phyloP scores from a whole-genome alignment of 2,113 vertebrate species.

The Grallaria varia region DNA sequence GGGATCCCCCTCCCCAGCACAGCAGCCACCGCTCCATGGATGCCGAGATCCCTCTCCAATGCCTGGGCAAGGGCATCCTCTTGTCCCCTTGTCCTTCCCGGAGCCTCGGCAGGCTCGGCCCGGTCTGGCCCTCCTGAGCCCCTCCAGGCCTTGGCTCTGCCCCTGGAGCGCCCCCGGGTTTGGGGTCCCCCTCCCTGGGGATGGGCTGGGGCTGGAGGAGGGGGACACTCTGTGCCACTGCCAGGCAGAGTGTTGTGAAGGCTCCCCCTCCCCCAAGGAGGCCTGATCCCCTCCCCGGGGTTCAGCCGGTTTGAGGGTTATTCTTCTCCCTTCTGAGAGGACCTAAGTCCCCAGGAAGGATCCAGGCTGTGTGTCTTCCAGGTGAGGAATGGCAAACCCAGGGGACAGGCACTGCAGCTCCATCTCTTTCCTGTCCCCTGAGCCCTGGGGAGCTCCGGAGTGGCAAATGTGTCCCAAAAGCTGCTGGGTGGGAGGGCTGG shows the following conservation, averaged over 20 bases:
- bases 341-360: fast-evolving
- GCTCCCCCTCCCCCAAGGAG: not conserved
- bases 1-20: not conserved
- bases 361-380: not conserved
- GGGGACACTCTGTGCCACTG: not conserved
- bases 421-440: not conserved
- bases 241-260: not conserved
- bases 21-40: not conserved
- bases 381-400: not conserved
- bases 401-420: not conserved
- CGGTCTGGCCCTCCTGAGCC: not conserved
- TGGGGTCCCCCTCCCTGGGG: not conserved
- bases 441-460: not conserved
- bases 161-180: not conserved
- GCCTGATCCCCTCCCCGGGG: not conserved
- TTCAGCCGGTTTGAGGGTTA: not conserved
- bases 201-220: not conserved
- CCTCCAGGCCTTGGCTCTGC: not conserved
- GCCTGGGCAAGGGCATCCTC: constrained; percentile 14
- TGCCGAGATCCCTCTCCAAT: not conserved
- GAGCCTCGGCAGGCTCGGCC: not conserved
- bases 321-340: not conserved
- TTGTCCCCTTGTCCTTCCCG: not conserved
- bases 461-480: not conserved
- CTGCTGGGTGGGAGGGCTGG: not conserved